Evolutionary conservation across 2,797 vertebrate species (phyloP).

Genomic region (Calcarius lapponicus): DNA sequence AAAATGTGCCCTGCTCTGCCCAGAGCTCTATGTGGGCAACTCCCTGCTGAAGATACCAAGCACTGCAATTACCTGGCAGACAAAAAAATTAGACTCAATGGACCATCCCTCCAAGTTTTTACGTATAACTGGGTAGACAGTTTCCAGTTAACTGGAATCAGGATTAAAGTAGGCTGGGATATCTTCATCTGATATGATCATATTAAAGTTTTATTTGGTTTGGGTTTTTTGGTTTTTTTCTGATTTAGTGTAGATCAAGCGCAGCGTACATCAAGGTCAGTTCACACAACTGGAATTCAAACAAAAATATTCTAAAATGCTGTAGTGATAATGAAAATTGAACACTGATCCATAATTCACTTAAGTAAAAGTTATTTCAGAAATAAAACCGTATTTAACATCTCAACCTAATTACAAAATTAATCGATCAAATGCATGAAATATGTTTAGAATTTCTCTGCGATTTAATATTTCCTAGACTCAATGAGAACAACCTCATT

Average conservation of each 20-base stretch:
- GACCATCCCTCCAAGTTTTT: neutral
- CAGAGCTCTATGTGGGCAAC: neutral
- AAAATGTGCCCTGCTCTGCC: neutral
- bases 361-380: neutral
- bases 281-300: neutral
- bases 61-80: neutral
- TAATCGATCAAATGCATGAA: neutral
- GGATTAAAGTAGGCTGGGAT: neutral
- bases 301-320: neutral
- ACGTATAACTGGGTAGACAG: neutral
- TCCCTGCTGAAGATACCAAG: neutral
- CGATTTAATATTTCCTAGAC: neutral
- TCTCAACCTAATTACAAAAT: neutral
- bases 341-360: neutral
- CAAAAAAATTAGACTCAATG: neutral
- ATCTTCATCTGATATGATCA: neutral
- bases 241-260: neutral
- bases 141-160: neutral
- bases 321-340: neutral
- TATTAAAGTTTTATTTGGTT: rapidly evolving
- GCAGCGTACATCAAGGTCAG: neutral
- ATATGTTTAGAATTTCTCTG: neutral
- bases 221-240: neutral
- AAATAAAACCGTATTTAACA: neutral
- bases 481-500: neutral